Evolutionary conservation across 2,113 vertebrate species (phyloP).

Genomic region (Limnothrissa miodon): DNA sequence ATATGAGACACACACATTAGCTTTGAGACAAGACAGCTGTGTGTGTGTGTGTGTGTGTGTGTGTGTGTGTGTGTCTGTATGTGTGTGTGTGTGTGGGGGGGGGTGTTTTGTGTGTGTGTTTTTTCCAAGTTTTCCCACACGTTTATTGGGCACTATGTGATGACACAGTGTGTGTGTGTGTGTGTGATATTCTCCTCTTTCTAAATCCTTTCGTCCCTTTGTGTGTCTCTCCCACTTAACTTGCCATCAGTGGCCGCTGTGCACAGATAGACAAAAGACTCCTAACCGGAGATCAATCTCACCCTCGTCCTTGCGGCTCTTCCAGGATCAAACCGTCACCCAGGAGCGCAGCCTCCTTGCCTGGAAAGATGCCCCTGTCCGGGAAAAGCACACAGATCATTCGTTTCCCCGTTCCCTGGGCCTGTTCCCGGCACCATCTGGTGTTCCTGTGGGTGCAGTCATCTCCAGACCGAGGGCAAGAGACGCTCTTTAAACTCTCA

Average conservation of each 20-base stretch:
- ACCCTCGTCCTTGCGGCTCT: not conserved
- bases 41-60: constrained; percentile 24
- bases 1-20: constrained; percentile 34
- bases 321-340: not conserved
- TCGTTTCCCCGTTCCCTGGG: not conserved
- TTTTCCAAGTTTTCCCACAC: too few species aligned
- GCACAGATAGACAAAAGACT: not conserved
- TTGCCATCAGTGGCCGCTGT: not conserved
- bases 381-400: not conserved
- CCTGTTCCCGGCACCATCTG: not conserved
- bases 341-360: not conserved
- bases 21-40: constrained; percentile 20
- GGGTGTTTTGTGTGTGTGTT: not conserved
- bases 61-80: constrained; percentile 18
- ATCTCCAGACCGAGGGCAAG: not conserved
- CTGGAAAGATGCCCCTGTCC: not conserved
- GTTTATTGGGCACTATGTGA: not conserved
- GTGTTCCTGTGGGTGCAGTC: not conserved
- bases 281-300: not conserved
- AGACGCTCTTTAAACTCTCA: not conserved
- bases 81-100: not conserved
- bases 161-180: not conserved
- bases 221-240: not conserved
- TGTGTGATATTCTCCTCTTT: not conserved
- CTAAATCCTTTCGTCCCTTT: too few species aligned